A percentile compares a stretch with the other conserved stretches of the same genome.
phyloP scores from a whole-genome alignment of 2,797 vertebrate genomes.

The Halcyon chelicuti region DNA sequence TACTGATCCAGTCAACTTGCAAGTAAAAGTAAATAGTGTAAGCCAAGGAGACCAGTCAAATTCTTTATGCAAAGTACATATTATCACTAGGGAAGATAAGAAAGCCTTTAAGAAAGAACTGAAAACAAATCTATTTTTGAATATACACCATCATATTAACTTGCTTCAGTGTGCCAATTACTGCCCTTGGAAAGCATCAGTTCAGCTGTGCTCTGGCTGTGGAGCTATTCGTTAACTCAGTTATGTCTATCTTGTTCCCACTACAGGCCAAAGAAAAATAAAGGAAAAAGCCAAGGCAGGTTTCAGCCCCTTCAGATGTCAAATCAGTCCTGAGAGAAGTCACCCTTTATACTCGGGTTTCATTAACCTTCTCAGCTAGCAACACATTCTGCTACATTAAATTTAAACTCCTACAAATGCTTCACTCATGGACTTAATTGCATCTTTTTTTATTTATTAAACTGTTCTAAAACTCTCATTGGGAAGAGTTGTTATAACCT shows the following conservation, averaged over 20 bases:
- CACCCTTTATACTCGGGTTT: not conserved
- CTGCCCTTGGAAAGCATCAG: not conserved
- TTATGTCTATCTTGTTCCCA: not conserved
- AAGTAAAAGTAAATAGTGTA: conserved; percentile 18
- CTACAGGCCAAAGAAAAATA: not conserved
- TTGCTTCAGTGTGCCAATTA: not conserved
- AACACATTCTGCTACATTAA: not conserved
- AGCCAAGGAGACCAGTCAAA: conserved; percentile 19
- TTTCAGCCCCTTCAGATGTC: not conserved
- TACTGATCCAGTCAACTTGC: not conserved
- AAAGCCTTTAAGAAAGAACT: conserved; percentile 11
- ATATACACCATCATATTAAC: not conserved
- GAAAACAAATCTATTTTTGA: conserved; percentile 28
- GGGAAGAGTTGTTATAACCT: not conserved
- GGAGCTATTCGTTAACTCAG: not conserved
- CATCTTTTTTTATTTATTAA: not conserved
- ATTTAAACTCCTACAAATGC: not conserved
- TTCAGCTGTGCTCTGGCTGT: not conserved
- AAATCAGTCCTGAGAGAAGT: not conserved
- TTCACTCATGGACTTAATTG: not conserved
- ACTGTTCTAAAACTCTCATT: not conserved
- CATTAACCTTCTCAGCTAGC: not conserved
- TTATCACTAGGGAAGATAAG: conserved; percentile 31
- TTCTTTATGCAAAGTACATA: not conserved
- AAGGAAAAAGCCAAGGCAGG: not conserved